These are phyloP conservation scores for Propithecus perrieri DNA, from an alignment of 2,797 vertebrate species.

Conservation along the genomic window DNA sequence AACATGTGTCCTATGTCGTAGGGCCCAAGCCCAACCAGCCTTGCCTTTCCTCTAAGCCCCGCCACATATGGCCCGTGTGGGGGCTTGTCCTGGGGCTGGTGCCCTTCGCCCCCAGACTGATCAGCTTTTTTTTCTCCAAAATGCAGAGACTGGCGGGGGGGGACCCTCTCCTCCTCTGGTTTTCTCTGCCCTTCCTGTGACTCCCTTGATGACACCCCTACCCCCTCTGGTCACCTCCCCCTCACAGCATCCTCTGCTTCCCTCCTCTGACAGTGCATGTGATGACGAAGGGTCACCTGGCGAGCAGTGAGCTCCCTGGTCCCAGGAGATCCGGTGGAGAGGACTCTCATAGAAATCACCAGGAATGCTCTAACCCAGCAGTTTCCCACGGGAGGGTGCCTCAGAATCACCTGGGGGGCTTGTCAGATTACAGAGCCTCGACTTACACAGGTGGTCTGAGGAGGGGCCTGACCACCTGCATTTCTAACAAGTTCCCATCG, in stretches of 20 bases:
- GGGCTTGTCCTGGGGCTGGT: background rate
- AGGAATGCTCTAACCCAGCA: background rate
- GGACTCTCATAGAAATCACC: too few species aligned
- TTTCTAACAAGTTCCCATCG: background rate
- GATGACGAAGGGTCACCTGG: background rate
- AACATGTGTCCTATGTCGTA: background rate
- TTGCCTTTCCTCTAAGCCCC: background rate
- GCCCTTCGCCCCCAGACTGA: background rate
- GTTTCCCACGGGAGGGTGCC: fast-evolving
- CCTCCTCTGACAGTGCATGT: fast-evolving
- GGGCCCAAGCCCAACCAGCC: background rate
- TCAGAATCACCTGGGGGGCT: background rate
- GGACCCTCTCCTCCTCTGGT: background rate
- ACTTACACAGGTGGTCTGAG: too few species aligned
- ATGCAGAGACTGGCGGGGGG: background rate
- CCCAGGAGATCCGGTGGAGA: background rate
- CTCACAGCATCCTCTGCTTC: too few species aligned
- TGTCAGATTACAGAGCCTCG: background rate
- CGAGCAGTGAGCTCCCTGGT: background rate
- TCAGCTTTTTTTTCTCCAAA: background rate
- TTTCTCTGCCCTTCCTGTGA: background rate
- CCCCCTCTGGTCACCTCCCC: background rate
- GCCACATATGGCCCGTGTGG: fast-evolving
- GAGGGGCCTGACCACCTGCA: background rate
- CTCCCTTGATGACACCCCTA: background rate